phyloP scores from a whole-genome alignment of 2,797 vertebrate genomes.

The Acrossocheilus wenchowensis region DNA sequence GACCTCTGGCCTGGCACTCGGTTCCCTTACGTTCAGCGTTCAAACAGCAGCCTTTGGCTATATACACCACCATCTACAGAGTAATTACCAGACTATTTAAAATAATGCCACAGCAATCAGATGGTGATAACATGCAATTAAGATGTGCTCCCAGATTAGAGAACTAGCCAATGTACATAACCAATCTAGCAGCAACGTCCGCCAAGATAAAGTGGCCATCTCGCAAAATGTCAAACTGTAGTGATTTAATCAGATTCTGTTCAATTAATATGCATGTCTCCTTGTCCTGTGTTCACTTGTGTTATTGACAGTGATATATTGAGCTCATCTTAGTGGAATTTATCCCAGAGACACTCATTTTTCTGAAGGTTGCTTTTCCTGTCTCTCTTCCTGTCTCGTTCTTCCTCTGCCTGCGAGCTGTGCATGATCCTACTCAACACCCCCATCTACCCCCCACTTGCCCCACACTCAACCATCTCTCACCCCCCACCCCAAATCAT shows the following conservation, averaged over 20 bases:
- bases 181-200: constrained; percentile 80
- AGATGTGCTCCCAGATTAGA: constrained; percentile 94
- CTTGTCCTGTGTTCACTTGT: constrained; percentile 83
- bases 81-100: constrained; percentile 99
- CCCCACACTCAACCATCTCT: constrained; percentile 42
- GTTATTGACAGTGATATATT: constrained; percentile 98
- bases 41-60: constrained; percentile 89
- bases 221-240: constrained; percentile 94
- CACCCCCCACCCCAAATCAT: constrained; percentile 76
- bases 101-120: constrained; percentile 99
- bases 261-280: constrained; percentile 99
- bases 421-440: constrained; percentile 40
- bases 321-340: constrained; percentile 90
- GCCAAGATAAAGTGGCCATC: constrained; percentile 97
- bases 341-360: constrained; percentile 89
- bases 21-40: constrained; percentile 78
- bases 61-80: constrained; percentile 96
- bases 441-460: constrained; percentile 17
- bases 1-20: constrained; percentile 70
- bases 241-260: constrained; percentile 99
- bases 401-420: constrained; percentile 49
- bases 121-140: constrained; percentile 99
- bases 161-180: constrained; percentile 81
- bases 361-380: constrained; percentile 86
- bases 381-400: constrained; percentile 53